Evolutionary conservation across 2,888 invertebrate genomes (phyloP).

Genomic region (Noctua janthe): DNA sequence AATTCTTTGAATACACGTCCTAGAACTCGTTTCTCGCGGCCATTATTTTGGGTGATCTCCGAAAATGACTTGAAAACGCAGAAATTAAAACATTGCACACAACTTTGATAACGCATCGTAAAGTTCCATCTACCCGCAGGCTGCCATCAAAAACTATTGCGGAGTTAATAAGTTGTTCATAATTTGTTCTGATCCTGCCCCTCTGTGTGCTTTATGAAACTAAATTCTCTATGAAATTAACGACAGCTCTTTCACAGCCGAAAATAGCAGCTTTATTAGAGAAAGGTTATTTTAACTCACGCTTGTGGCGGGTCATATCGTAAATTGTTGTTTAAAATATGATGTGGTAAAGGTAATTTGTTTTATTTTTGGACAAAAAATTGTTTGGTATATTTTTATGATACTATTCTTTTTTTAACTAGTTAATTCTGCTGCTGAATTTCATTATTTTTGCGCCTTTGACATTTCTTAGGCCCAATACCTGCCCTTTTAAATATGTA

Average conservation of each 20-base stretch:
- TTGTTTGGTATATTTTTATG: background rate
- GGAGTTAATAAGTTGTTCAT: constrained; percentile 64
- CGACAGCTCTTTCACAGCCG: constrained; percentile 45
- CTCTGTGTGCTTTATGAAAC: constrained; percentile 37
- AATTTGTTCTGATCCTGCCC: constrained; percentile 54
- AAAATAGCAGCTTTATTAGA: constrained; percentile 55
- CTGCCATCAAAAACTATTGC: constrained; percentile 64
- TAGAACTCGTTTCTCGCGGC: background rate
- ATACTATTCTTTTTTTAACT: background rate
- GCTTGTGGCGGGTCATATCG: constrained; percentile 41
- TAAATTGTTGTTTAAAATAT: constrained; percentile 50
- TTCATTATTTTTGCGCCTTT: background rate
- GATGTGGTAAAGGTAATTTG: constrained; percentile 1
- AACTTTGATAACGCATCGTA: constrained; percentile 42
- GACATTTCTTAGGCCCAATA: background rate
- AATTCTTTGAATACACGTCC: background rate
- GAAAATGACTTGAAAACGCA: constrained; percentile 22
- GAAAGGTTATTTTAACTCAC: constrained; percentile 49
- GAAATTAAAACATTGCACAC: constrained; percentile 36
- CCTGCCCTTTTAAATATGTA: background rate
- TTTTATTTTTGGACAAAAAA: constrained; percentile 37
- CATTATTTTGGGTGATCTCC: background rate
- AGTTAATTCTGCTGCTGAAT: background rate
- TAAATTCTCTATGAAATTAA: constrained; percentile 59
- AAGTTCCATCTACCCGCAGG: constrained; percentile 36